Percentiles rank a stretch among this genome's conserved stretches.
Conservation (phyloP, 2,797 vertebrate species). For the Okamejei kenojei region DNA sequence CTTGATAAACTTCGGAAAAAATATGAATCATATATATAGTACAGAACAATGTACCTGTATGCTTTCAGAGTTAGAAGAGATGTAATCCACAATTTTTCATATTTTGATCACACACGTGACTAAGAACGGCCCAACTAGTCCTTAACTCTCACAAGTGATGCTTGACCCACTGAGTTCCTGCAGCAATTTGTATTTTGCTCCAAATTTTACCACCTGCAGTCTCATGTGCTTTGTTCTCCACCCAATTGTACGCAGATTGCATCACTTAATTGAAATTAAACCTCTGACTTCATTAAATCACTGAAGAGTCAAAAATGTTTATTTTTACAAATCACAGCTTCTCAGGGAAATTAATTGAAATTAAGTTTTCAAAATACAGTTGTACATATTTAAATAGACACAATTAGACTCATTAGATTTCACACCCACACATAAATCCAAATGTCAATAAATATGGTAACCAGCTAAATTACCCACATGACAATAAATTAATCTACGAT, state of each 20-base stretch:
- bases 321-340: neutral
- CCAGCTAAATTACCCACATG: neutral
- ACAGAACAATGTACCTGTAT: too few species aligned
- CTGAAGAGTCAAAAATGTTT: neutral
- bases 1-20: too few species aligned
- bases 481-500: neutral
- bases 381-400: neutral
- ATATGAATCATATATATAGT: too few species aligned
- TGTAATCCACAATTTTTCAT: too few species aligned
- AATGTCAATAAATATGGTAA: neutral
- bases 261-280: neutral
- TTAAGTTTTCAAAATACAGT: neutral
- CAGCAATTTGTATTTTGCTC: too few species aligned
- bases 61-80: too few species aligned
- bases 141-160: too few species aligned
- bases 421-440: neutral
- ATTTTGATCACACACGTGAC: too few species aligned
- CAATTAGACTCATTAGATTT: neutral
- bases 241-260: neutral
- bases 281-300: neutral
- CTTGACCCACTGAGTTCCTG: too few species aligned
- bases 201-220: too few species aligned
- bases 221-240: neutral
- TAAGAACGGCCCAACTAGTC: too few species aligned
- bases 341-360: neutral